phyloP scores from a whole-genome alignment of 1,140 invertebrate species.

The Drosophila punjabiensis region DNA sequence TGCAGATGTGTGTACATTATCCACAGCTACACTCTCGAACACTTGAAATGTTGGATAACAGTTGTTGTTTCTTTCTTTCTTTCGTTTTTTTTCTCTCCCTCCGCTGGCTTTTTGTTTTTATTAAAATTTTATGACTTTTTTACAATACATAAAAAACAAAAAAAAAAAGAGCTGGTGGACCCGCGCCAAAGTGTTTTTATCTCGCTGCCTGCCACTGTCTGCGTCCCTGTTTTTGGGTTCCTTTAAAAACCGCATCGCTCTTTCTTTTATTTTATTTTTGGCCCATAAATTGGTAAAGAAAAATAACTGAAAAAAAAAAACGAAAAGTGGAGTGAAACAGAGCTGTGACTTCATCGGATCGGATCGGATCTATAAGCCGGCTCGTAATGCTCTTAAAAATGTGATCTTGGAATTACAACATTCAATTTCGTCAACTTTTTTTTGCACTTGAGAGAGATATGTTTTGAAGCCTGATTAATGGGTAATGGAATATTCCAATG shows the following conservation, averaged over 20 bases:
- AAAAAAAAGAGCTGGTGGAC: constrained; percentile 28
- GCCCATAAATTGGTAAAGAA: constrained; percentile 27
- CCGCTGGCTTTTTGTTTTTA: constrained; percentile 55
- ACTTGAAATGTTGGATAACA: constrained; percentile 77
- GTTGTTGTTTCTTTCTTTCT: constrained; percentile 69
- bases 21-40: constrained; percentile 26
- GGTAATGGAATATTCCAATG: neutral
- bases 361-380: neutral
- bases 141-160: constrained; percentile 32
- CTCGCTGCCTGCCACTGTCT: constrained; percentile 5
- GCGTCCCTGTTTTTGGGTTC: constrained; percentile 7
- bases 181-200: constrained; percentile 17
- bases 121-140: constrained; percentile 59
- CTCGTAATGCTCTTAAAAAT: constrained; percentile 19
- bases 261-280: constrained; percentile 18
- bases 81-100: constrained; percentile 34
- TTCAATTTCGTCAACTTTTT: constrained; percentile 1
- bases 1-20: constrained; percentile 34
- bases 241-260: constrained; percentile 18
- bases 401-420: constrained; percentile 24
- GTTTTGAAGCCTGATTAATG: neutral
- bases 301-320: too few species aligned
- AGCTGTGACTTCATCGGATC: constrained; percentile 27
- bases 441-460: constrained; percentile 1
- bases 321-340: neutral